These are phyloP conservation scores for Neoseiulus cucumeris DNA, from an alignment of 1,140 invertebrate species.

Conservation along the genomic window DNA sequence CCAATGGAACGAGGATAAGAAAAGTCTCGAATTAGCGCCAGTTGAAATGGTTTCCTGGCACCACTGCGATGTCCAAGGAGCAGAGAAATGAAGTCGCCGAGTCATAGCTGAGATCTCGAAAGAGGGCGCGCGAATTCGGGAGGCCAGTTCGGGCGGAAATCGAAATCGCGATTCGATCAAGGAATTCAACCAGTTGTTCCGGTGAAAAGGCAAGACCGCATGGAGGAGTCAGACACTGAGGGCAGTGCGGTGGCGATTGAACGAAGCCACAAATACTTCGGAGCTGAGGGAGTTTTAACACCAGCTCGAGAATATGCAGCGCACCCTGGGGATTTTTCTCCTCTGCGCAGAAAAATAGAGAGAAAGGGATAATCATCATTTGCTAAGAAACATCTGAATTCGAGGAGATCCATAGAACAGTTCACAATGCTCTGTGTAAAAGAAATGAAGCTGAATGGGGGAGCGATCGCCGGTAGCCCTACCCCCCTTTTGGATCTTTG, in stretches of 20 bases:
- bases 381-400: too few species aligned
- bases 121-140: constrained; percentile 98
- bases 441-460: too few species aligned
- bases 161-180: constrained; percentile 93
- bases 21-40: too few species aligned
- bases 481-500: too few species aligned
- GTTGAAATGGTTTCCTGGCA: constrained; percentile 73
- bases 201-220: constrained; percentile 89
- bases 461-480: too few species aligned
- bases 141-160: constrained; percentile 93
- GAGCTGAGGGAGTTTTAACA: constrained; percentile 92
- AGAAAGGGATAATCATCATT: too few species aligned
- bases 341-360: too few species aligned
- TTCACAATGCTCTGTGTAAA: too few species aligned
- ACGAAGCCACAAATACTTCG: constrained; percentile 97
- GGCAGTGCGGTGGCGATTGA: constrained; percentile 93
- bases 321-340: too few species aligned
- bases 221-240: constrained; percentile 80
- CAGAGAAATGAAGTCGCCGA: constrained; percentile 84
- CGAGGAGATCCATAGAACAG: too few species aligned
- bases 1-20: too few species aligned
- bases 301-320: constrained; percentile 94
- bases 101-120: constrained; percentile 91
- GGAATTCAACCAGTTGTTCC: constrained; percentile 92
- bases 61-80: constrained; percentile 68